These are phyloP conservation scores for Cerastis rubricosa DNA, from an alignment of 2,888 invertebrate genomes.

Conservation along the genomic window DNA sequence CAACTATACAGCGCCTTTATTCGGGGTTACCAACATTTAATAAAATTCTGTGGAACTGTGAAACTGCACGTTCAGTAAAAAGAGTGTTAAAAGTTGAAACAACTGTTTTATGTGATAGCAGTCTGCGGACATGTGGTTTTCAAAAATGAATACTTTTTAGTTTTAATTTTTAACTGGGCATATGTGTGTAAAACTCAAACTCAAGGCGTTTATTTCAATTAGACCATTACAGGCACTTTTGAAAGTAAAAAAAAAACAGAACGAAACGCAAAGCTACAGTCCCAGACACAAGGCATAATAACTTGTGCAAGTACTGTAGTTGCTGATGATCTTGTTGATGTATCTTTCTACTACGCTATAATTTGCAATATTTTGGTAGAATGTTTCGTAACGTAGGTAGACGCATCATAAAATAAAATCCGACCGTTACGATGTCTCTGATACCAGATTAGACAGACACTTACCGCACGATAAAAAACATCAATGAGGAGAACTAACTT, in stretches of 20 bases:
- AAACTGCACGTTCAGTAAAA: slow-evolving; percentile 6
- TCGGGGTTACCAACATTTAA: background rate
- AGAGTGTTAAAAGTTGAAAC: slow-evolving; percentile 19
- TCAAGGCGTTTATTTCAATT: no score
- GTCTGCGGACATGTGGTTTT: slow-evolving; percentile 15
- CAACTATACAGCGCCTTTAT: background rate
- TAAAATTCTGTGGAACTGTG: background rate
- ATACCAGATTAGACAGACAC: no score
- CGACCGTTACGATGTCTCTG: no score
- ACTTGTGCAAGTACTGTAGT: no score
- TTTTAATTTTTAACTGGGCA: background rate
- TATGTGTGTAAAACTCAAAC: no score
- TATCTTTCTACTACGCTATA: background rate
- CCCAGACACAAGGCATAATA: no score
- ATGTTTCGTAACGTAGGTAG: background rate
- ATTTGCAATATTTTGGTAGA: background rate
- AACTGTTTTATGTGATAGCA: slow-evolving; percentile 20
- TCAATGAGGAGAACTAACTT: no score
- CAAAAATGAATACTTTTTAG: background rate
- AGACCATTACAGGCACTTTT: no score
- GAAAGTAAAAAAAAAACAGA: no score
- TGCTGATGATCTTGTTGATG: no score
- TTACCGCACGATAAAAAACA: no score
- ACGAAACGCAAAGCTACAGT: no score
- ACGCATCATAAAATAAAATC: background rate